These are phyloP conservation scores for Drosophila santomea DNA, from an alignment of 1,140 invertebrate species.

Conservation along the genomic window DNA sequence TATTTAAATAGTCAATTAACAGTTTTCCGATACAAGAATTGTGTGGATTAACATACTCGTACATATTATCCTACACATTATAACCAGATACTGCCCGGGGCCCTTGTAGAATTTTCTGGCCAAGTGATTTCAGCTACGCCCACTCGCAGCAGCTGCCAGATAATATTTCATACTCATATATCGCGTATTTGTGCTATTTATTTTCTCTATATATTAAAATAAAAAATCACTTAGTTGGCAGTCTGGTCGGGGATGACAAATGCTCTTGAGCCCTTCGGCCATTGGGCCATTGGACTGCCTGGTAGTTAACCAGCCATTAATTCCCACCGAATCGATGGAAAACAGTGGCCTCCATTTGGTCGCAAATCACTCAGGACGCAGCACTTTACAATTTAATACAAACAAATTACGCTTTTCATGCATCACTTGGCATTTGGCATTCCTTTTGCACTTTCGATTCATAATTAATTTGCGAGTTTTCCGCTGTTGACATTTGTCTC, in stretches of 20 bases:
- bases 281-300: conserved; percentile 4
- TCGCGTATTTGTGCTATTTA: conserved; percentile 39
- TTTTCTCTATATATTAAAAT: conserved; percentile 67
- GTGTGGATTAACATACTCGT: not conserved
- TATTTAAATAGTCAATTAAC: conserved; percentile 65
- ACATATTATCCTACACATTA: too few relatives aligned
- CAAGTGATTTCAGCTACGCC: conserved; percentile 35
- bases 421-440: conserved; percentile 24
- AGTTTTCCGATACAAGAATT: conserved; percentile 16
- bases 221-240: conserved; percentile 77
- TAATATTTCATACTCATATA: conserved; percentile 66
- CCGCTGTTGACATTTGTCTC: conserved; percentile 38
- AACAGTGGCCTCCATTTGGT: conserved; percentile 13
- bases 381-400: conserved; percentile 17
- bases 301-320: conserved; percentile 37
- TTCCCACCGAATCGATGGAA: conserved; percentile 18
- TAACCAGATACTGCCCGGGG: conserved; percentile 12
- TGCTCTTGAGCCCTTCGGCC: conserved; percentile 10
- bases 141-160: conserved; percentile 58
- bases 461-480: conserved; percentile 45
- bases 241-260: conserved; percentile 22
- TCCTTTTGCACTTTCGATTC: conserved; percentile 40
- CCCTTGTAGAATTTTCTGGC: conserved; percentile 25
- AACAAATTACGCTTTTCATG: conserved; percentile 27
- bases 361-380: conserved; percentile 19